phyloP scores from a whole-genome alignment of 2,113 vertebrate genomes.

The Atrichornis clamosus region DNA sequence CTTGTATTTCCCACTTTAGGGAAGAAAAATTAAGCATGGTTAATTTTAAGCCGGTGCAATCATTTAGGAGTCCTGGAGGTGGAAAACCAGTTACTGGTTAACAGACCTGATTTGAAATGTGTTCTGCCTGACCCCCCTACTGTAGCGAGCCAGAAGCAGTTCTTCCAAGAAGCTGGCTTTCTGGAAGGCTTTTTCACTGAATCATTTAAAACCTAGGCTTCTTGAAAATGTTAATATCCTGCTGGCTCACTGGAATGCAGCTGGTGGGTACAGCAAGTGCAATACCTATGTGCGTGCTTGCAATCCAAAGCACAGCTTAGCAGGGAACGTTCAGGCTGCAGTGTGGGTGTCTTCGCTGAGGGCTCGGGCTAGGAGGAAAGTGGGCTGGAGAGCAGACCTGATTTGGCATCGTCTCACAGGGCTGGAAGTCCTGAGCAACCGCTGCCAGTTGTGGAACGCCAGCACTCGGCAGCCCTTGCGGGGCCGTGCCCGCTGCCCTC shows the following conservation, averaged over 20 bases:
- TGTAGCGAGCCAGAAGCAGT: not conserved
- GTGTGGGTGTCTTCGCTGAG: not conserved
- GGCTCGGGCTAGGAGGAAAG: not conserved
- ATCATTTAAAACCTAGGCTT: slow-evolving; percentile 25
- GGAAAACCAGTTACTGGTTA: slow-evolving; percentile 44
- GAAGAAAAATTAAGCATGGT: not conserved
- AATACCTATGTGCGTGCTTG: not conserved
- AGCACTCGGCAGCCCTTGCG: accelerated
- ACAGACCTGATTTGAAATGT: not conserved
- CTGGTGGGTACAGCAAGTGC: not conserved
- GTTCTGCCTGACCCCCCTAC: not conserved
- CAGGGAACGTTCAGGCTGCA: not conserved
- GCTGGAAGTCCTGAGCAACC: accelerated
- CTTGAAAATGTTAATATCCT: slow-evolving; percentile 51
- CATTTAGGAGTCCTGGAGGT: slow-evolving; percentile 9
- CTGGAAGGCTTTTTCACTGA: slow-evolving; percentile 40
- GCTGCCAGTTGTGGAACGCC: accelerated
- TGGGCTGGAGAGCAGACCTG: not conserved
- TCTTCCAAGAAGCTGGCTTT: not conserved
- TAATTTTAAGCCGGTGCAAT: slow-evolving; percentile 45
- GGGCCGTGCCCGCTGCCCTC: accelerated
- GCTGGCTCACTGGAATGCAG: not conserved
- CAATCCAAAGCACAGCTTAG: not conserved
- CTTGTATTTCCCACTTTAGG: not conserved
- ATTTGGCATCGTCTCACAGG: accelerated